A percentile compares a stretch with the other conserved stretches of the same genome.
phyloP scores from a whole-genome alignment of 2,113 vertebrate genomes.

The Cinclus mexicanus region DNA sequence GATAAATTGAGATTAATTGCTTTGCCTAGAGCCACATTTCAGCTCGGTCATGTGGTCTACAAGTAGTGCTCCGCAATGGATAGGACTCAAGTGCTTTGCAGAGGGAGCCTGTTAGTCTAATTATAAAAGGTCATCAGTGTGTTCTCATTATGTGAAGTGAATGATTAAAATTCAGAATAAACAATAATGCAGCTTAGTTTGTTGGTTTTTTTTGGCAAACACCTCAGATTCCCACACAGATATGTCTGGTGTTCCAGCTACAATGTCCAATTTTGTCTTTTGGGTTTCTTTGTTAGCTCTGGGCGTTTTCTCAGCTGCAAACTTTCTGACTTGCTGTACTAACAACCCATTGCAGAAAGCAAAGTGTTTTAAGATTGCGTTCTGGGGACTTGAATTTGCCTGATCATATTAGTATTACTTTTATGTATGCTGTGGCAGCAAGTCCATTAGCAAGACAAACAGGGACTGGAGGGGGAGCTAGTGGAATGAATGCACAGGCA shows the following conservation, averaged over 20 bases:
- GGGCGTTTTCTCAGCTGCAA: neutral
- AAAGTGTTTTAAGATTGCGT: neutral
- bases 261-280: neutral
- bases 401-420: constrained; percentile 33
- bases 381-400: constrained; percentile 61
- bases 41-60: neutral
- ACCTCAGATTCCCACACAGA: neutral
- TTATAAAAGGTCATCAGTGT: neutral
- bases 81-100: neutral
- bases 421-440: neutral
- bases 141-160: neutral
- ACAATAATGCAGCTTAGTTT: neutral
- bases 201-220: neutral
- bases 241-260: neutral
- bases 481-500: neutral
- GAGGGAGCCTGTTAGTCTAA: neutral
- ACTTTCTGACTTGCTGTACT: neutral
- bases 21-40: neutral
- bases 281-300: neutral
- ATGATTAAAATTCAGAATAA: neutral
- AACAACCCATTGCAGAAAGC: neutral
- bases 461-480: neutral
- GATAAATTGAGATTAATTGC: neutral
- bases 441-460: constrained; percentile 38
- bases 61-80: neutral